A percentile compares a stretch with the other conserved stretches of the same genome.
These are phyloP conservation scores for Peromyscus nudipes DNA, from an alignment of 2,797 vertebrate species.

Conservation along the genomic window DNA sequence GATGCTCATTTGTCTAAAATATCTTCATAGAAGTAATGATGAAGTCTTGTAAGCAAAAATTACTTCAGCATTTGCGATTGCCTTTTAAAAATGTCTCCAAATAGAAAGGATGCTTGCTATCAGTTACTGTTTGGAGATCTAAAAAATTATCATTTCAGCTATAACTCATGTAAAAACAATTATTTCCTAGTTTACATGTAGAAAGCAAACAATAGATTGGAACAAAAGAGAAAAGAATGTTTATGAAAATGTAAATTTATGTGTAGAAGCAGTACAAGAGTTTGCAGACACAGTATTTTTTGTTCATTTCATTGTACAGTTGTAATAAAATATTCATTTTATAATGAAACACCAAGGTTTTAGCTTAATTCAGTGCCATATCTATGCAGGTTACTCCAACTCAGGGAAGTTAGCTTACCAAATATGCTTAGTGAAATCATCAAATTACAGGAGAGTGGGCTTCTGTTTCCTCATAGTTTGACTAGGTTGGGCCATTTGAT, in stretches of 20 bases:
- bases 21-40: not conserved
- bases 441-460: conserved; percentile 78
- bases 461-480: not conserved
- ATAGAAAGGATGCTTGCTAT: not conserved
- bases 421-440: conserved; percentile 74
- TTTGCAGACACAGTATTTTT: not conserved
- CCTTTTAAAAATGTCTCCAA: conserved; percentile 52
- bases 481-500: conserved; percentile 74
- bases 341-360: not conserved
- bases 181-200: conserved; percentile 61
- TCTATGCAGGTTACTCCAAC: conserved; percentile 74
- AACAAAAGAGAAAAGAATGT: conserved; percentile 67
- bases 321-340: conserved; percentile 37
- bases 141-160: not conserved
- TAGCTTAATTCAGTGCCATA: conserved; percentile 73
- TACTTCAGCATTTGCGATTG: not conserved
- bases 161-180: conserved; percentile 63
- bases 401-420: conserved; percentile 82
- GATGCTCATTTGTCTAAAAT: not conserved
- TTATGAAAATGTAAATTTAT: conserved; percentile 66
- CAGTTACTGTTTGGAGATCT: not conserved
- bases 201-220: conserved; percentile 60
- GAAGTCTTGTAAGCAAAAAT: not conserved
- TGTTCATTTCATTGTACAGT: conserved; percentile 3
- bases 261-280: not conserved